Conservation (phyloP, 92 coral and sea anemone species). For the Siderastrea radians region DNA sequence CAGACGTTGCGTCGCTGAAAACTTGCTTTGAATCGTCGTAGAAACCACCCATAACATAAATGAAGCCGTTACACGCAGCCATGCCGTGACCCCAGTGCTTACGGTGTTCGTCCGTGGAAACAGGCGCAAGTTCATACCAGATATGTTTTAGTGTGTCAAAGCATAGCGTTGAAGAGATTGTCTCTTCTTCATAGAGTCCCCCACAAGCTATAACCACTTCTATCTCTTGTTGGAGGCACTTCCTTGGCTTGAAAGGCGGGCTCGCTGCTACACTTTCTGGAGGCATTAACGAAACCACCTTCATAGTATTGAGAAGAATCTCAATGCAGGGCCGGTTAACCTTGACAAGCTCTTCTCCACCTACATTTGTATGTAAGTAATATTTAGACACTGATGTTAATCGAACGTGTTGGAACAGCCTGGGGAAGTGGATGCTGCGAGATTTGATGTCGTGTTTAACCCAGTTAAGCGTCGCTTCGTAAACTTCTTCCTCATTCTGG, state of each 20-base stretch:
- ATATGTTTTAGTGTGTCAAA: conserved; percentile 9
- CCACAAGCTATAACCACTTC: conserved; percentile 27
- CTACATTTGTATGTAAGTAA: conserved; percentile 21
- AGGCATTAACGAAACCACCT: conserved; percentile 12
- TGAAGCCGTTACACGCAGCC: conserved; percentile 39
- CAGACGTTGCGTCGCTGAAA: conserved; percentile 52
- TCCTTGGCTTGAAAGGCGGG: conserved; percentile 16
- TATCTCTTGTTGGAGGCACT: conserved; percentile 21
- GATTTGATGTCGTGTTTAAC: conserved; percentile 41
- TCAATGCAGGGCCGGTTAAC: conserved; percentile 41
- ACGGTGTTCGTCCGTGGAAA: conserved; percentile 1
- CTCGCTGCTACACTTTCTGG: conserved; percentile 13
- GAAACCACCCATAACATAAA: conserved; percentile 53
- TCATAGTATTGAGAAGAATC: conserved; percentile 36
- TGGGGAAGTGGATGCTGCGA: conserved; percentile 22
- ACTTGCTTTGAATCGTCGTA: conserved; percentile 45
- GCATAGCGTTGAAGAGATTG: conserved; percentile 10
- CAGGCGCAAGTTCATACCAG: conserved; percentile 51
- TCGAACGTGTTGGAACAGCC: conserved; percentile 50
- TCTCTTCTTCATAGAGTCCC: conserved; percentile 24
- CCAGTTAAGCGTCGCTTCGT: conserved; percentile 52
- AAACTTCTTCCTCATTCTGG: conserved; percentile 49
- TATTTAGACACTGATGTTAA: conserved; percentile 39
- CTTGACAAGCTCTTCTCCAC: conserved; percentile 44
- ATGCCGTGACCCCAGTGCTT: conserved; percentile 51